Base-by-base conservation (phyloP, 2,797 vertebrate genomes). In the Prunella strophiata region DNA sequence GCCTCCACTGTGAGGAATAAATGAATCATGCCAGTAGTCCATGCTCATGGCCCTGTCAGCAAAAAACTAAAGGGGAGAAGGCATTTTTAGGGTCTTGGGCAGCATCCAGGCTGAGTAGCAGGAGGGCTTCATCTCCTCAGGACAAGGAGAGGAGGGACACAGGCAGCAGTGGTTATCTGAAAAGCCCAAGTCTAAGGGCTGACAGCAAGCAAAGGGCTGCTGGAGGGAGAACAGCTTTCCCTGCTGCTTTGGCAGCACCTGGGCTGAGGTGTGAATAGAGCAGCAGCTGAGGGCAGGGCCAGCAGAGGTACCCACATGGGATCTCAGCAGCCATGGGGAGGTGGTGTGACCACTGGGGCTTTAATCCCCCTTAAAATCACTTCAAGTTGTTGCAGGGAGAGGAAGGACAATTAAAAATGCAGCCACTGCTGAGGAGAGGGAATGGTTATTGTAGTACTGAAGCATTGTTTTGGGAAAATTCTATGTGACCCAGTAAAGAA, bases 281-380 rank as follows among this genome's bases (percentile, higher is more conserved):
- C 68, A 65, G 62, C 68, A 50, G 51, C 51, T 73, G 47, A 6
- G 2, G 21, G 16, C 65, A 85, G 55, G 26, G 55, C 71, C 27
- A 26, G 74, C 36, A 85, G 51, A 78, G 47, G 14, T 11, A 62
- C 10, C 18, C 4, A 0, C 6, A 0, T 0, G 7, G 68, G 48
- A 77, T 74, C 85, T 84, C 0, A 0, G 62, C 66, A 43, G 38
- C 29, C 10, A 7, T 2, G 11, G 51, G 9, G 18, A 68, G 25
- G 8, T 40, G 27, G 21, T 48, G 20, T 2, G 2, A 22, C 16
- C 18, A 6, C 30, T 42, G 32, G 26, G 51, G 21, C 26, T 30
- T 78, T 57, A 25, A 29, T 29, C 12, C 42, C 11, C 5, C 18
- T 78, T 61, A 32, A n/a, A 88, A 57, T 84, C 47, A 22, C 34